Percentiles rank a stretch among this genome's conserved stretches.
Evolutionary conservation across 2,797 vertebrate species (phyloP).

Genomic region (Antennarius maculatus): DNA sequence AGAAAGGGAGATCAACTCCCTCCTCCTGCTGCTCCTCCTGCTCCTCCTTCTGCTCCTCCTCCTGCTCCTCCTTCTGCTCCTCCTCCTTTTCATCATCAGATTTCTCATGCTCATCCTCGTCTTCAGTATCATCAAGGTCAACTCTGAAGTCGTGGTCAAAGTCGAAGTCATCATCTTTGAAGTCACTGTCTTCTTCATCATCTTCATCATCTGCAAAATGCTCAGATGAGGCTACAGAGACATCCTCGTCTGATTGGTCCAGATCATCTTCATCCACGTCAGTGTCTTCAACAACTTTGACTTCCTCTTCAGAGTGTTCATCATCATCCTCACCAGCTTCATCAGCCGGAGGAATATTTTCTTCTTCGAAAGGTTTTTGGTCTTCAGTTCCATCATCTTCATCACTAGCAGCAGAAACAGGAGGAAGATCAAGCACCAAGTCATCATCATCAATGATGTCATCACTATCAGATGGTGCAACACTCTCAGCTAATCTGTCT

Average conservation of each 20-base stretch:
- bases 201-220: constrained; percentile 73
- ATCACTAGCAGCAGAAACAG: constrained; percentile 23
- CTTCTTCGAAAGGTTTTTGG: constrained; percentile 34
- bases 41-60: constrained; percentile 23
- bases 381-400: constrained; percentile 43
- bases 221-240: constrained; percentile 65
- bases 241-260: constrained; percentile 55
- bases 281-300: constrained; percentile 5
- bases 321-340: constrained; percentile 33
- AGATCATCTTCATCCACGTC: constrained; percentile 41
- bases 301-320: constrained; percentile 7
- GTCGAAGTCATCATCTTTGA: constrained; percentile 27
- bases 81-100: constrained; percentile 27
- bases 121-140: constrained; percentile 24
- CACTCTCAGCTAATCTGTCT: constrained; percentile 47
- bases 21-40: constrained; percentile 23
- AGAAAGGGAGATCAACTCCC: background rate
- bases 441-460: constrained; percentile 45
- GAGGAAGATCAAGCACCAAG: constrained; percentile 52
- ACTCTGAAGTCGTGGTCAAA: constrained; percentile 4
- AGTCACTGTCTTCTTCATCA: constrained; percentile 53
- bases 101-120: constrained; percentile 21
- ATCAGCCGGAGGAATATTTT: constrained; percentile 16
- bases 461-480: constrained; percentile 33
- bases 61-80: too few species aligned